Evolutionary conservation across 2,888 invertebrate genomes (phyloP).

Genomic region (Eupithecia subumbrata): DNA sequence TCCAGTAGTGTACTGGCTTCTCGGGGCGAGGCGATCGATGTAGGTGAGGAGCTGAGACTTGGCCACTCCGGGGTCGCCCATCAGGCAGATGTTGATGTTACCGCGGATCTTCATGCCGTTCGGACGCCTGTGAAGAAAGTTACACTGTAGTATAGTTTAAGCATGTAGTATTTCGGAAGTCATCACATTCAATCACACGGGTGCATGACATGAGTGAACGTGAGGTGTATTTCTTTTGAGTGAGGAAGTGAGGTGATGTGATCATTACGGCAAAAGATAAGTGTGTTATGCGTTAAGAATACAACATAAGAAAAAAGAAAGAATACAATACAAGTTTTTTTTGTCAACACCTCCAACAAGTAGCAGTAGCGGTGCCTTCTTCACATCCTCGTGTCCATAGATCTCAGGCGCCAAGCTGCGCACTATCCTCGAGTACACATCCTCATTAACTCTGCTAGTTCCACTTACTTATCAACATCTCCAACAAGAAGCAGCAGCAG

Average conservation of each 20-base stretch:
- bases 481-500: slow-evolving; percentile 95
- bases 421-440: slow-evolving; percentile 96
- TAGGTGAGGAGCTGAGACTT: slow-evolving; percentile 98
- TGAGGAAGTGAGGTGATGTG: not conserved
- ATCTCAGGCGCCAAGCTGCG: slow-evolving; percentile 98
- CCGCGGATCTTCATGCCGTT: slow-evolving; percentile 99
- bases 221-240: not conserved
- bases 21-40: slow-evolving; percentile 95
- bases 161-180: not conserved
- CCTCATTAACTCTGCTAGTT: no score
- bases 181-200: not conserved
- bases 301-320: no score
- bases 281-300: no score
- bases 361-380: slow-evolving; percentile 96
- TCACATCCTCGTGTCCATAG: slow-evolving; percentile 98
- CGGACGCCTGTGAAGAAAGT: slow-evolving; percentile 81
- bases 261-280: no score
- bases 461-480: slow-evolving; percentile 89
- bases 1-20: slow-evolving; percentile 98
- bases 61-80: slow-evolving; percentile 99
- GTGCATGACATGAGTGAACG: not conserved
- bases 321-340: no score
- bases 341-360: slow-evolving; percentile 96
- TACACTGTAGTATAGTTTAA: not conserved
- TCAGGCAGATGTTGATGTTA: slow-evolving; percentile 98